Percentiles rank a stretch among this genome's conserved stretches.
Conservation (phyloP, 2,113 vertebrate genomes). For the Sclerurus mexicanus region DNA sequence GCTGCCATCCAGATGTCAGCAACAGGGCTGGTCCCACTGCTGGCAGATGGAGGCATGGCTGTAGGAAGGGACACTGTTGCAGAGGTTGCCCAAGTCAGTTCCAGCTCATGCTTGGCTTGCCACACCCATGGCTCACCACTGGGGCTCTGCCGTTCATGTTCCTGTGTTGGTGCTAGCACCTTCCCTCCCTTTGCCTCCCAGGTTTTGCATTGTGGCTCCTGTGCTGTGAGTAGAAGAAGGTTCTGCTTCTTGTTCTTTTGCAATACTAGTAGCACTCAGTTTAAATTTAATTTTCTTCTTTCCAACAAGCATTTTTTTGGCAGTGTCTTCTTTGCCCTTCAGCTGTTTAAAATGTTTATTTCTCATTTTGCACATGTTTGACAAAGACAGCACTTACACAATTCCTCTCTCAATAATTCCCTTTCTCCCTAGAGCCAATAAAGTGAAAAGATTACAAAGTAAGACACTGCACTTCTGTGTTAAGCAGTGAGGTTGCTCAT, state of each 20-base stretch:
- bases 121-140: rapidly evolving
- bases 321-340: conserved; percentile 25
- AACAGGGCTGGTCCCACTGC: neutral
- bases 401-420: conserved; percentile 39
- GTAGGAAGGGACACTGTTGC: neutral
- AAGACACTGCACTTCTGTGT: neutral
- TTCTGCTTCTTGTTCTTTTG: conserved; percentile 56
- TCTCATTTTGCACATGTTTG: conserved; percentile 63
- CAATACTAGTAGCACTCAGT: conserved; percentile 41
- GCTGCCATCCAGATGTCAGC: rapidly evolving
- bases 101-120: rapidly evolving
- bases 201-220: neutral
- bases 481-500: neutral
- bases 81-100: neutral
- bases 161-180: neutral
- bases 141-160: rapidly evolving
- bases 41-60: neutral
- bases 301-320: conserved; percentile 32
- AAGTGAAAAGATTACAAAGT: conserved; percentile 39
- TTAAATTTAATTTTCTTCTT: conserved; percentile 60
- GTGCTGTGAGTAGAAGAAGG: neutral
- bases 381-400: conserved; percentile 58
- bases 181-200: neutral
- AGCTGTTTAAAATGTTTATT: conserved; percentile 57
- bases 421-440: conserved; percentile 38